Base-by-base conservation (phyloP, 2,888 invertebrate species). In the Cryptocheilus praepositus region DNA sequence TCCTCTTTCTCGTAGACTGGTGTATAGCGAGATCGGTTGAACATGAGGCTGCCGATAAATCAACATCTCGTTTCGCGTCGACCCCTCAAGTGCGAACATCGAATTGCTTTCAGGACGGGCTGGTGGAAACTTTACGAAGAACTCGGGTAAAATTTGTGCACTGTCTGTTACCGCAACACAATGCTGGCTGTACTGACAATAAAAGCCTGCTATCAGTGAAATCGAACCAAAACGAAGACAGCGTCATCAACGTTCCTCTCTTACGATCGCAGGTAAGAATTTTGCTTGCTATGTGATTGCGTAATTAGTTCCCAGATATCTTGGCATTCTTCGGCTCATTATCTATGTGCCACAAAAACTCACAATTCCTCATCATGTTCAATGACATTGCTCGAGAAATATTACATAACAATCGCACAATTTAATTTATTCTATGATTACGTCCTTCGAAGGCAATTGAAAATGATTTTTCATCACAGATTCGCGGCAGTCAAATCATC, bases 101-200 rank as follows among this genome's bases (percentile, higher is more conserved):
- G 28, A 16, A 22, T 70, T 67, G 53, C 59, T 89, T 89, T 8
- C 87, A 94, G 94, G 98, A 98, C 89, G 96, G 97, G 44, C 91
- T 98, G 5, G 93, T 98, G 67, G 98, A 98, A 88, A 96, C 96
- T 1, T 86, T 98, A 67, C 92, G 97, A 4, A 92, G 98, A 69
- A 96, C 97, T 43, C 94, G 94, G 86, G 90, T 96, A 57, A 95
- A 96, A 88, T 98, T 98, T 89, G 94, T 98, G 22, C 95, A 95
- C 83, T 96, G 96, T 86, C 90, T 95, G 77, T 89, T 98, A 89
- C 93, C 98, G 81, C 93, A 94, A 90, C 92, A 95, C 89, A 92
- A 93, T 90, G 92, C 94, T 71, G 93, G 96, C 0, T 92, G 92
- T 80, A 93, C 93, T 51, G 89, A 90, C 51, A 90, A 89, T 74